phyloP scores from a whole-genome alignment of 2,888 invertebrate species.

The Dryobotodes eremita region DNA sequence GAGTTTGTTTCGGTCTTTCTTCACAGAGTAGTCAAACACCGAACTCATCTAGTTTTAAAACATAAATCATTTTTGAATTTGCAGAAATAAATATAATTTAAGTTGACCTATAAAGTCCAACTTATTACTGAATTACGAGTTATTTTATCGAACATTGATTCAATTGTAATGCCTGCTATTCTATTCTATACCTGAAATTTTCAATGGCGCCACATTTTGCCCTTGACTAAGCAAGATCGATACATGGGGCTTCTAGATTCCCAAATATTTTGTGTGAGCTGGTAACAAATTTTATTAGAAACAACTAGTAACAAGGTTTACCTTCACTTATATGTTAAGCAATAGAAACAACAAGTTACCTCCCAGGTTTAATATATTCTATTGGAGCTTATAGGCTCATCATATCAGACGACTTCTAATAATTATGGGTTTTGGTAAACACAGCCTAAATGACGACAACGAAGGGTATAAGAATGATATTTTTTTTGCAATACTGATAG shows the following conservation, averaged over 20 bases:
- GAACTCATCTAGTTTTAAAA: not conserved
- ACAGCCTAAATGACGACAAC: not conserved
- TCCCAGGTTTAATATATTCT: not conserved
- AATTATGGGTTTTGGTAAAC: not conserved
- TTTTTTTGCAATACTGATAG: constrained; percentile 5
- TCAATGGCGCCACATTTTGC: constrained; percentile 7
- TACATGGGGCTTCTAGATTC: constrained; percentile 26
- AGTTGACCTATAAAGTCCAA: too few species aligned
- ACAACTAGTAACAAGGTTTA: not conserved
- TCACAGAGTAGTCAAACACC: not conserved
- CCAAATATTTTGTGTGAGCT: not conserved
- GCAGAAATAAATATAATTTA: not conserved
- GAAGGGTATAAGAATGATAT: not conserved
- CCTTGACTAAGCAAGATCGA: constrained; percentile 21
- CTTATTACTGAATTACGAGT: not conserved
- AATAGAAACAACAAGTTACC: not conserved
- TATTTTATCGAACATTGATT: not conserved
- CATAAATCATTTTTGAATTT: not conserved
- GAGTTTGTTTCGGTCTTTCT: not conserved
- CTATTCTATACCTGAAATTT: not conserved
- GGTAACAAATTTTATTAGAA: constrained; percentile 13
- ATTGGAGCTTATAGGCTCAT: not conserved
- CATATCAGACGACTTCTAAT: not conserved
- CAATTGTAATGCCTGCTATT: constrained; percentile 1
- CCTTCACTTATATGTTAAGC: not conserved